Evolutionary conservation across 1,140 invertebrate species (phyloP).

Genomic region (Conus ventricosus): DNA sequence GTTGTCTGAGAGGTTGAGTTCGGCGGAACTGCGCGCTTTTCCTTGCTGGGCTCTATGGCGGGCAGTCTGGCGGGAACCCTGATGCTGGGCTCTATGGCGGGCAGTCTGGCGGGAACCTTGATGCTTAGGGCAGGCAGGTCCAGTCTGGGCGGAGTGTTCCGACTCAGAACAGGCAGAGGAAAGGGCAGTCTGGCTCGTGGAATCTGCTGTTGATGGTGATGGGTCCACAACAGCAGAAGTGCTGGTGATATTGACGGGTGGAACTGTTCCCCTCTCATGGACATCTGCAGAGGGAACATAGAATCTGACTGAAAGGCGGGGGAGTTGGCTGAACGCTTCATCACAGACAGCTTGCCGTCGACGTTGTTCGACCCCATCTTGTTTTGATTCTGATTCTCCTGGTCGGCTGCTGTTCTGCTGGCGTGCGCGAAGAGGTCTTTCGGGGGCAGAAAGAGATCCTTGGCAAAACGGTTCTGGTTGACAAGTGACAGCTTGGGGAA

Average conservation of each 20-base stretch:
- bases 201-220: background rate
- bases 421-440: background rate
- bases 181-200: background rate
- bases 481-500: conserved; percentile 1
- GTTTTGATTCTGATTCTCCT: background rate
- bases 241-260: background rate
- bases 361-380: background rate
- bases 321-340: background rate
- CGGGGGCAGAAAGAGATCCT: background rate
- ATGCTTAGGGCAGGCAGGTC: background rate
- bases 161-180: background rate
- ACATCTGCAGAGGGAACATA: background rate
- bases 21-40: background rate
- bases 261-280: background rate
- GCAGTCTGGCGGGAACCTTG: background rate
- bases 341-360: background rate
- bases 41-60: background rate
- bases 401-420: background rate
- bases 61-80: background rate
- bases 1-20: background rate
- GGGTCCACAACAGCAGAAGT: conserved; percentile 1
- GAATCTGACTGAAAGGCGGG: background rate
- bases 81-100: background rate
- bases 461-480: background rate
- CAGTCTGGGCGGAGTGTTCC: background rate